phyloP scores from a whole-genome alignment of 2,888 invertebrate species.

The Laothoe populi region DNA sequence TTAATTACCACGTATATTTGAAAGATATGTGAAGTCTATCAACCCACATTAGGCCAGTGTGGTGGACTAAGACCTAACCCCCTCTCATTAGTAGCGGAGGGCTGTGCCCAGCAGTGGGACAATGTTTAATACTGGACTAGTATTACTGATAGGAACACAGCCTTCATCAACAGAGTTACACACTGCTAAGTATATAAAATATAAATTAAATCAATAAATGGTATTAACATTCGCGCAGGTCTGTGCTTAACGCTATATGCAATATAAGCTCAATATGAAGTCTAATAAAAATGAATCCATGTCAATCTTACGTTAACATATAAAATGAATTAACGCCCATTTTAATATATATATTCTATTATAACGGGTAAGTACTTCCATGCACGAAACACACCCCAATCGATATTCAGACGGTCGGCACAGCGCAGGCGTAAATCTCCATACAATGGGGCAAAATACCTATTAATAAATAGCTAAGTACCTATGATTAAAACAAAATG shows the following conservation, averaged over 20 bases:
- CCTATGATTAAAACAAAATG: neutral
- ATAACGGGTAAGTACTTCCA: neutral
- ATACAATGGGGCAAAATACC: constrained; percentile 7
- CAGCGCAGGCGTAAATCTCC: constrained; percentile 9
- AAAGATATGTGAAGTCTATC: too few relatives aligned
- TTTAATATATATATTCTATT: neutral
- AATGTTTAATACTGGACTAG: too few relatives aligned
- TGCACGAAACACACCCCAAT: neutral
- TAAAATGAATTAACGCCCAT: neutral
- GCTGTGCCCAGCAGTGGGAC: too few relatives aligned
- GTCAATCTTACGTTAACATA: neutral
- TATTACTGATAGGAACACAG: too few relatives aligned
- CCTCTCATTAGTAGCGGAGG: too few relatives aligned
- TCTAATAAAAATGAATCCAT: neutral
- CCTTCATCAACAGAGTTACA: too few relatives aligned
- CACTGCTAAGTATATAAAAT: neutral
- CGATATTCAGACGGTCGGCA: neutral
- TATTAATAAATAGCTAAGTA: constrained; percentile 6
- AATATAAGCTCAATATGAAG: neutral
- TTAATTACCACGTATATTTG: too few relatives aligned
- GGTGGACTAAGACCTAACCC: too few relatives aligned
- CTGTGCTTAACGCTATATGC: neutral
- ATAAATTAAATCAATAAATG: neutral
- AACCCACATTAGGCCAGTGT: too few relatives aligned
- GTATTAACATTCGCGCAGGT: constrained; percentile 4